Percentiles rank a stretch among this genome's conserved stretches.
Conservation (phyloP, 2,888 invertebrate genomes). For the Drosophila atroscutellata region DNA sequence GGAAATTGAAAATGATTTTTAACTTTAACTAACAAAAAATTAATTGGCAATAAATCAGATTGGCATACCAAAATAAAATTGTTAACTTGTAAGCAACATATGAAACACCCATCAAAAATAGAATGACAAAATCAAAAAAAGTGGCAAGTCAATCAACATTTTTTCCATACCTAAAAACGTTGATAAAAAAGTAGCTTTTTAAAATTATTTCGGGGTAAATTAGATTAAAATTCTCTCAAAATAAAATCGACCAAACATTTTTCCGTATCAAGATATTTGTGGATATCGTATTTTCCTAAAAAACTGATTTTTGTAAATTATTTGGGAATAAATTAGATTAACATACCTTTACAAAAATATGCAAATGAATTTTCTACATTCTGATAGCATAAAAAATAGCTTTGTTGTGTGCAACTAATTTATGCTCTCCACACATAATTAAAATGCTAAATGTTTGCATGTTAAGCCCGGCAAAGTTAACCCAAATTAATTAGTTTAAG, state of each 20-base stretch:
- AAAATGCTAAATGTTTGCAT: conserved; percentile 22
- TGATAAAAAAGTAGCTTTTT: not conserved
- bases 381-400: not conserved
- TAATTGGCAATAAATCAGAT: not conserved
- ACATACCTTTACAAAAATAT: not conserved
- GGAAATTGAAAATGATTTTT: not conserved
- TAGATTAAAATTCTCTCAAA: not conserved
- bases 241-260: not conserved
- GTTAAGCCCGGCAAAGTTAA: conserved; percentile 15
- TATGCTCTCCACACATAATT: conserved; percentile 40
- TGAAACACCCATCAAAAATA: fast-evolving
- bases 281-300: not conserved
- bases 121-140: not conserved
- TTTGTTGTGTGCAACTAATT: conserved; percentile 21
- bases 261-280: not conserved
- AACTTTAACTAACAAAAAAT: not conserved
- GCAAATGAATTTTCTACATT: not conserved
- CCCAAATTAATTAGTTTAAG: conserved; percentile 42
- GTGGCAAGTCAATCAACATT: not conserved
- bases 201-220: not conserved
- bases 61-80: not conserved
- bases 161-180: not conserved
- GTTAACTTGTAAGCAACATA: not conserved
- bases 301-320: not conserved
- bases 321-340: not conserved